Base-by-base conservation (phyloP, 2,888 invertebrate genomes). In the Beris morrisii region DNA sequence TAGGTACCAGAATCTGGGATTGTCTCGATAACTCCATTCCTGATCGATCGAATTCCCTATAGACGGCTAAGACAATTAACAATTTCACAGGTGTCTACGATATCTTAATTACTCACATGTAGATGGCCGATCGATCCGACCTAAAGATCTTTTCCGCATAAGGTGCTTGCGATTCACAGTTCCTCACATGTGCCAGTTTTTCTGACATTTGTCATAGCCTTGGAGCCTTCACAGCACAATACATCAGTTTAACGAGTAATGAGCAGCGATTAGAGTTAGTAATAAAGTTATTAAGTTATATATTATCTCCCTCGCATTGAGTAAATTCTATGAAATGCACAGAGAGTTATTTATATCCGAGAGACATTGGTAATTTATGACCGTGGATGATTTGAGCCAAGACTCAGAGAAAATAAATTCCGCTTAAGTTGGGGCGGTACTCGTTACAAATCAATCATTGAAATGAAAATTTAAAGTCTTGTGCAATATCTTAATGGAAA, bases 391-490 rank as follows among this genome's bases (percentile, higher is more conserved):
- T 61, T 61, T 43, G 50, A 61, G 61, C 50, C 61, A 61, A 32
- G 61, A 50, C 52, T 61, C 50, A 38, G 15, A 15, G 61, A 61
- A 59, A 50, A 61, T 61, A 61, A 61, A 61, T 50, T 50, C 38
- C 52, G 52, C 13, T 61, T 61, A 52, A 31, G 61, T 50, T 50
- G 61, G 61, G 61, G 61, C 61, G 61, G 50, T n/a, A 61, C 52
- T 52, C 32, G 61, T 61, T 61, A 61, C 61, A 38, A 50, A 61
- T 61, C 52, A 61, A 61, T 61, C 61, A 61, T 52, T 61, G 52
- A 61, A 50, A 61, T 61, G 61, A 52, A 61, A 59, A 56, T 43
- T 28, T 32, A 38, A 38, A 38, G 38, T 9, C 48, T 48, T 48
- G 48, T 48, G 4, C 5, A 13, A 48, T 48, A 48, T 48, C 12